Conservation (phyloP, 2,113 vertebrate genomes). For the Triplophysa siluroides region DNA sequence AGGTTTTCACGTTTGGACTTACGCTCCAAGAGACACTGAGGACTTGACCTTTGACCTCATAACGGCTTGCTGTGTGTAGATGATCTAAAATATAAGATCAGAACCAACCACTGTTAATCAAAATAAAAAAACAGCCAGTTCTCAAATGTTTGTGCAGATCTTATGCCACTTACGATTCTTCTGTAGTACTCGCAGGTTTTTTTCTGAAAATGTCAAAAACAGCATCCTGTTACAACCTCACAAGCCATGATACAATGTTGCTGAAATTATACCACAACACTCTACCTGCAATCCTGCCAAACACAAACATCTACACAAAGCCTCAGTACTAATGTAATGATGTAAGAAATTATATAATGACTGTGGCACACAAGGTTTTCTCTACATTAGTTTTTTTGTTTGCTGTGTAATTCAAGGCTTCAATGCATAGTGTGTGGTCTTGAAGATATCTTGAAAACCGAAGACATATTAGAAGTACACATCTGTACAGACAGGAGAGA, state of each 20-base stretch:
- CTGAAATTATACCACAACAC: not conserved
- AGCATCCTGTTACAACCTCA: not conserved
- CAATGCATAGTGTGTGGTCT: not conserved
- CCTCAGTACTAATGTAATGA: not conserved
- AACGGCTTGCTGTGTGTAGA: conserved; percentile 89
- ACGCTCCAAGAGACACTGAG: conserved; percentile 92
- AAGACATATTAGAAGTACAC: conserved; percentile 36
- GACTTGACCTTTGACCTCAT: conserved; percentile 94
- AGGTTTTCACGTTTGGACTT: conserved; percentile 62
- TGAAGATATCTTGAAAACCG: conserved; percentile 33
- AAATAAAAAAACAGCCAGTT: not conserved
- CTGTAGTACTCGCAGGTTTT: conserved; percentile 79
- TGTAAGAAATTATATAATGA: not conserved
- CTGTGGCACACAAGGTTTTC: not conserved
- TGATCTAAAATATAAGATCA: conserved; percentile 75
- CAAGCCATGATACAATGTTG: not conserved
- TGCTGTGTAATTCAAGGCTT: not conserved
- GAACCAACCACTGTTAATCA: not conserved
- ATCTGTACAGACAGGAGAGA: conserved; percentile 57
- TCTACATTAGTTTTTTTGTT: not conserved
- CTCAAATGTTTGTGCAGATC: not conserved
- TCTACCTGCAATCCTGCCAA: not conserved
- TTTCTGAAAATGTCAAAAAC: conserved; percentile 79
- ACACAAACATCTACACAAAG: not conserved
- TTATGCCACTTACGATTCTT: conserved; percentile 72